Base-by-base conservation (phyloP, 2,113 vertebrate genomes). In the Heterocephalus glaber region DNA sequence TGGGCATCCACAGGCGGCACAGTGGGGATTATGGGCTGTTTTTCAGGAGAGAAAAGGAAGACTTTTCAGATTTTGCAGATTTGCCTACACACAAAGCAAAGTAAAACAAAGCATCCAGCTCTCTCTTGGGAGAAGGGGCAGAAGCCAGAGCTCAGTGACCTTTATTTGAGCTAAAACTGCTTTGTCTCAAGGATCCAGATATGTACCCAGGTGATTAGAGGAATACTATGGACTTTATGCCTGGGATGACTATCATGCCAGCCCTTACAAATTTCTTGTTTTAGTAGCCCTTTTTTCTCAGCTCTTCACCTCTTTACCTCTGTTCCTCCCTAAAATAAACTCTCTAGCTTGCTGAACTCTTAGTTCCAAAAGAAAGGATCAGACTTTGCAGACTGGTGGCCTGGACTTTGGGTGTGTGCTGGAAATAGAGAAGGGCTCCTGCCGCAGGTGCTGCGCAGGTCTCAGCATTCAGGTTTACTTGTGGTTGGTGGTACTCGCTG, bases 281-380 rank as follows among this genome's bases (percentile, higher is more conserved):
- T 30, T 30, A 79, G 79, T 74, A 90, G 63, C 61, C 68, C 5
- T 0, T 70, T 85, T 80, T 92, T 79, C 35, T 54, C 81, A 65
- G 82, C 52, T 35, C 79, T 90, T 65, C 70, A 41, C 66, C 24
- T 93, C 20, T 41, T 94, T 86, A 1, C 80, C 96, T 95, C 95
- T 91, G 94, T 60, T 95, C 83, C 85, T 95, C 86, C 81, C 35
- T 44, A 96, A 89, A 38, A 95, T 88, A 92, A 92, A 96, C 95
- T 98, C 96, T 92, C 74, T 41, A 70, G 95, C 76, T 95, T 89
- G 35, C 68, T 94, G 72, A 97, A 98, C 96, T 96, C 96, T 96
- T 87, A 87, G 96, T 63, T 94, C 85, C n/a, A 13, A 87, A 47
- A 35, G 35, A 94, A 95, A 35, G 93, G 88, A 80, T 81, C 82